These are phyloP conservation scores for Leptinotarsa peninsularis DNA, from an alignment of 2,888 invertebrate species.

Conservation along the genomic window DNA sequence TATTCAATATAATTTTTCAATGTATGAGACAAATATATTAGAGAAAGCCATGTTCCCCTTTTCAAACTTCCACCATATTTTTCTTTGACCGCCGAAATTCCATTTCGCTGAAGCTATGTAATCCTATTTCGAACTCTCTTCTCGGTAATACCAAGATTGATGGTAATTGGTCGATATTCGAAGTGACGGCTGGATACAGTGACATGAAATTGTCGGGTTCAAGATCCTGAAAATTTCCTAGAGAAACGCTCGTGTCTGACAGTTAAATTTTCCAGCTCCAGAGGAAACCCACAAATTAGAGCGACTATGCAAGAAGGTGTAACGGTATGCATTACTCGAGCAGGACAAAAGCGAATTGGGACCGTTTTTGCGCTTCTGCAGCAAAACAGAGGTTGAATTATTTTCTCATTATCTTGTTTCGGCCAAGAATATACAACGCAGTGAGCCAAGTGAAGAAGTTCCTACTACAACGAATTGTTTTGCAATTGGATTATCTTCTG, in stretches of 20 bases:
- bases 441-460: neutral
- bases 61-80: too few relatives aligned
- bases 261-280: slow-evolving; percentile 1
- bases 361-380: slow-evolving; percentile 4
- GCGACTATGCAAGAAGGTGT: slow-evolving; percentile 11
- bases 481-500: neutral
- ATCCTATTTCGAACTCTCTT: neutral
- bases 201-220: neutral
- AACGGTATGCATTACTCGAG: slow-evolving; percentile 11
- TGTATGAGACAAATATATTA: too few relatives aligned
- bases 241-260: neutral
- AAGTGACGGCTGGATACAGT: neutral
- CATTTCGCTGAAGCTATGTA: neutral
- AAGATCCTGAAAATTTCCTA: neutral
- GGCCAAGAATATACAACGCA: neutral
- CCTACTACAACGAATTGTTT: neutral
- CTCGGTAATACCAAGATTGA: neutral
- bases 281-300: slow-evolving; percentile 1
- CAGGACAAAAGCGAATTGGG: neutral
- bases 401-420: slow-evolving; percentile 10
- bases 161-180: slow-evolving; percentile 4
- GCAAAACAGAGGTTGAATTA: slow-evolving; percentile 11
- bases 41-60: too few relatives aligned
- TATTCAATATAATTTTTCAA: too few relatives aligned
- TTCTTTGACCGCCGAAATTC: neutral